Evolutionary conservation across 2,888 invertebrate species (phyloP).

Genomic region (Diplazon laetatorius): DNA sequence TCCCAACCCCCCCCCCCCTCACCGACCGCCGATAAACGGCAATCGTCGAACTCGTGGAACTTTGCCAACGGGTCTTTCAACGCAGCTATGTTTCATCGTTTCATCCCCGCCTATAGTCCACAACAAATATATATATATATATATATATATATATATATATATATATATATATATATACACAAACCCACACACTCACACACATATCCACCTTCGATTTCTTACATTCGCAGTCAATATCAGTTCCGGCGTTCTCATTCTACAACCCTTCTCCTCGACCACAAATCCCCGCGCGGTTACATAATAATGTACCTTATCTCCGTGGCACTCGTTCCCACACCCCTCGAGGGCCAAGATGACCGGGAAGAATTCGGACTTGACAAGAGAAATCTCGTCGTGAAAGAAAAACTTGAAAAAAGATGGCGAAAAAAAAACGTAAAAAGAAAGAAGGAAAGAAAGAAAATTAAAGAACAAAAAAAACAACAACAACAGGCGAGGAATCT

Average conservation of each 20-base stretch:
- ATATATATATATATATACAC: too few species aligned
- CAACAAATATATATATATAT: background rate
- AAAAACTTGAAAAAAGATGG: background rate
- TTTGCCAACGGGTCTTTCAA: conserved; percentile 47
- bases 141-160: too few species aligned
- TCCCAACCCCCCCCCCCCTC: background rate
- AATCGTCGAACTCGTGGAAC: conserved; percentile 50
- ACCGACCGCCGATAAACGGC: conserved; percentile 48
- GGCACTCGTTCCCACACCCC: background rate
- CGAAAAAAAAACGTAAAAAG: background rate
- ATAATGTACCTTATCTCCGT: conserved; percentile 3
- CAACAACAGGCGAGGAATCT: conserved; percentile 1
- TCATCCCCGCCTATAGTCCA: background rate
- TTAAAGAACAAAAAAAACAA: conserved; percentile 19
- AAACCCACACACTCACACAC: too few species aligned
- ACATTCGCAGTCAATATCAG: conserved; percentile 13
- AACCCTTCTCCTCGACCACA: background rate
- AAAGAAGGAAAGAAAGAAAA: background rate
- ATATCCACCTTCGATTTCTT: background rate
- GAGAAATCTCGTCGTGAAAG: conserved; percentile 26
- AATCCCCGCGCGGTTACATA: background rate
- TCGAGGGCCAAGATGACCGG: background rate
- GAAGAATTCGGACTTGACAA: conserved; percentile 18
- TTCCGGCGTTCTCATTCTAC: background rate
- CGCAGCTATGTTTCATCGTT: conserved; percentile 37